These are phyloP conservation scores for Helicoverpa armigera DNA, from an alignment of 1,140 invertebrate genomes.

Conservation along the genomic window DNA sequence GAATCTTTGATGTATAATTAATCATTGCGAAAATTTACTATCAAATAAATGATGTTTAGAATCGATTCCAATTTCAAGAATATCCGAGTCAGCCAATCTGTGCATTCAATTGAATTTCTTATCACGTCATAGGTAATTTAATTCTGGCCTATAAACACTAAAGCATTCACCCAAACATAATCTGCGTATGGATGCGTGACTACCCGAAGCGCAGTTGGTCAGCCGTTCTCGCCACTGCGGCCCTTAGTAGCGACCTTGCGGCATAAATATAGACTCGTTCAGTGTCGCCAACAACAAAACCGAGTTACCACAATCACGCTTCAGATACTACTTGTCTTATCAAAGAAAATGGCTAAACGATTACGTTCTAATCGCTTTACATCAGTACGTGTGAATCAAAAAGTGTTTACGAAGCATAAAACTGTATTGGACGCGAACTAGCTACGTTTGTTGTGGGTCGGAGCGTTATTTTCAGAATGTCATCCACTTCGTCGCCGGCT, in stretches of 20 bases:
- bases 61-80: too few species aligned
- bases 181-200: conserved; percentile 39
- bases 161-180: not conserved
- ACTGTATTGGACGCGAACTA: conserved; percentile 71
- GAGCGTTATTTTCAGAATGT: conserved; percentile 76
- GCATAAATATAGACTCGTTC: conserved; percentile 74
- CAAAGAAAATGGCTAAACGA: conserved; percentile 82
- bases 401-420: conserved; percentile 75
- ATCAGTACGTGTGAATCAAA: conserved; percentile 67
- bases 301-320: conserved; percentile 71
- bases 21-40: too few species aligned
- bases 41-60: too few species aligned
- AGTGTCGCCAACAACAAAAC: conserved; percentile 76
- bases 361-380: conserved; percentile 77
- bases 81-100: too few species aligned
- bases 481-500: conserved; percentile 70
- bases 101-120: too few species aligned
- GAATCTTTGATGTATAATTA: too few species aligned
- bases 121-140: not conserved
- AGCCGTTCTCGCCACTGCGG: conserved; percentile 61
- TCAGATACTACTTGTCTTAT: conserved; percentile 75
- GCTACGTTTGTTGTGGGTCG: conserved; percentile 58
- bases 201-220: conserved; percentile 66
- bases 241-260: conserved; percentile 77
- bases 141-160: not conserved